These are phyloP conservation scores for Ceratosolen solmsi DNA, from an alignment of 1,140 invertebrate species.

Conservation along the genomic window DNA sequence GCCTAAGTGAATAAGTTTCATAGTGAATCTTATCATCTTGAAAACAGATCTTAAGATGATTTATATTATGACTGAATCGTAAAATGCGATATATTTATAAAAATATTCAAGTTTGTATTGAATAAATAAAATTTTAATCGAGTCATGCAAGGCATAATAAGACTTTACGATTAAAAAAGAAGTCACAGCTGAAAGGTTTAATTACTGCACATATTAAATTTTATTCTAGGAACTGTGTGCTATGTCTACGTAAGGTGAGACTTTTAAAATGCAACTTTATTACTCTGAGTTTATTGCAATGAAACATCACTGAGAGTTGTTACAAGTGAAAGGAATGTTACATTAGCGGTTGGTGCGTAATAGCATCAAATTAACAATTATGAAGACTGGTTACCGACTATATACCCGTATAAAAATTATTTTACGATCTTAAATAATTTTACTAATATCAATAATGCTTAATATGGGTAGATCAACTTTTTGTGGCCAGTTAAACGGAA, in stretches of 20 bases:
- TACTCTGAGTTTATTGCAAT: conserved; percentile 42
- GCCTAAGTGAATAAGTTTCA: neutral
- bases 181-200: conserved; percentile 34
- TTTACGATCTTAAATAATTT: conserved; percentile 41
- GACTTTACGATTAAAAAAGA: conserved; percentile 40
- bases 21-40: neutral
- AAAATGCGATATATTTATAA: conserved; percentile 23
- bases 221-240: conserved; percentile 8
- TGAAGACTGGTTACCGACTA: neutral
- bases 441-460: conserved; percentile 24
- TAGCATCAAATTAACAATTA: conserved; percentile 48
- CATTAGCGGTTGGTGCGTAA: conserved; percentile 40
- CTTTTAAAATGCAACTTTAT: conserved; percentile 51
- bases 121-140: conserved; percentile 47
- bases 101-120: conserved; percentile 26
- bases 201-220: conserved; percentile 44
- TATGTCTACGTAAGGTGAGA: conserved; percentile 28
- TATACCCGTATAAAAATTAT: conserved; percentile 26
- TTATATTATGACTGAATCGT: conserved; percentile 23
- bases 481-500: conserved; percentile 16
- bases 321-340: conserved; percentile 51
- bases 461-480: conserved; percentile 28
- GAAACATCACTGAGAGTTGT: conserved; percentile 44
- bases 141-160: conserved; percentile 23
- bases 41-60: neutral